Percentiles rank a stretch among this genome's conserved stretches.
These are phyloP conservation scores for Zoanthus sansibaricus DNA, from an alignment of 92 coral and sea anemone species.

Conservation along the genomic window DNA sequence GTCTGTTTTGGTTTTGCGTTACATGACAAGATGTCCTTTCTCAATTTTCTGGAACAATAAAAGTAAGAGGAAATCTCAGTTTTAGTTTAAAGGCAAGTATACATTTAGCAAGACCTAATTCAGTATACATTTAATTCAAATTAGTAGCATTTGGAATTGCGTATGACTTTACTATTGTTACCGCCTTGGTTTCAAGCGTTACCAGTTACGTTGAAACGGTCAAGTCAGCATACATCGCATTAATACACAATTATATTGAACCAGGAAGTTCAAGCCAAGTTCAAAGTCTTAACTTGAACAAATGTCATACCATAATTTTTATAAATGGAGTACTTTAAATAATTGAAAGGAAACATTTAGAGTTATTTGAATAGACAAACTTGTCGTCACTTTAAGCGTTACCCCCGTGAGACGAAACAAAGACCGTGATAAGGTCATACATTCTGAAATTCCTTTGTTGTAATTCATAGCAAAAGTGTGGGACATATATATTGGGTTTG, in stretches of 20 bases:
- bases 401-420: not conserved
- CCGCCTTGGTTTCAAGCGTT: not conserved
- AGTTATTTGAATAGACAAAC: not conserved
- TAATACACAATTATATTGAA: not conserved
- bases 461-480: not conserved
- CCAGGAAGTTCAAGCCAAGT: not conserved
- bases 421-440: not conserved
- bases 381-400: too few relatives aligned
- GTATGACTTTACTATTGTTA: not conserved
- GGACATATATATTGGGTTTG: not conserved
- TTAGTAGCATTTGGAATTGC: not conserved
- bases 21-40: not conserved
- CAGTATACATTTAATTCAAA: not conserved
- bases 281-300: not conserved
- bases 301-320: not conserved
- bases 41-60: conserved; percentile 2
- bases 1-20: conserved; percentile 21
- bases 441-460: not conserved
- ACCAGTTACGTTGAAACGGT: not conserved
- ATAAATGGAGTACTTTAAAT: not conserved
- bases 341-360: not conserved
- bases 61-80: not conserved
- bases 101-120: not conserved
- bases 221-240: not conserved
- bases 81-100: not conserved